A percentile compares a stretch with the other conserved stretches of the same genome.
Evolutionary conservation across 2,888 invertebrate species (phyloP).

Genomic region (Boloria selene): DNA sequence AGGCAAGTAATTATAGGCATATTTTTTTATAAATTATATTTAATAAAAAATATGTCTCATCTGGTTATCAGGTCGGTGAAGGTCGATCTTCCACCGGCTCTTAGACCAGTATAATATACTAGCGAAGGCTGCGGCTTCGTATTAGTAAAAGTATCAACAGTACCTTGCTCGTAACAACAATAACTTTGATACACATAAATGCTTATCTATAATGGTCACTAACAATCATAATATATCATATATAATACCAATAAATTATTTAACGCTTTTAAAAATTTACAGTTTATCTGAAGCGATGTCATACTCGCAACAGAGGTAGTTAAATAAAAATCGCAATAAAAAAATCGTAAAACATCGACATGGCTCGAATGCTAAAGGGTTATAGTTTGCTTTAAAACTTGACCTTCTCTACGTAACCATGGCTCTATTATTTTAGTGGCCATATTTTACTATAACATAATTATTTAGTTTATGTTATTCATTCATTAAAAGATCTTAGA

Average conservation of each 20-base stretch:
- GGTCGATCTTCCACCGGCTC: no score
- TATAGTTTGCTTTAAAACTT: conserved; percentile 41
- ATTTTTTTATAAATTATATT: no score
- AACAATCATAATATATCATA: conserved; percentile 19
- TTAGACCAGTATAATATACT: no score
- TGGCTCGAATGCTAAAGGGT: conserved; percentile 43
- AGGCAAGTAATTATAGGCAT: no score
- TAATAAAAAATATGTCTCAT: no score
- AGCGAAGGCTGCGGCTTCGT: no score
- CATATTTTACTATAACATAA: conserved; percentile 6
- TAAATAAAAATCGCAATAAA: conserved; percentile 48
- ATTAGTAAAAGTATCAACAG: no score
- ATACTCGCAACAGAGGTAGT: conserved; percentile 41
- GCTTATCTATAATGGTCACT: conserved; percentile 2
- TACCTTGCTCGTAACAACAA: no score
- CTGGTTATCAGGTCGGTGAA: no score
- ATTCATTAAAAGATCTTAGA: not conserved
- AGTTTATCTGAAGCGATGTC: conserved; percentile 40
- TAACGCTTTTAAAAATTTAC: conserved; percentile 36
- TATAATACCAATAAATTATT: conserved; percentile 33
- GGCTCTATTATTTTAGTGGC: not conserved
- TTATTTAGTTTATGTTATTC: not conserved
- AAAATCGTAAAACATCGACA: conserved; percentile 44
- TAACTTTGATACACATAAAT: no score
- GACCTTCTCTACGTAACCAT: conserved; percentile 33